These are phyloP conservation scores for Diorhabda elongata DNA, from an alignment of 1,140 invertebrate genomes.

Conservation along the genomic window DNA sequence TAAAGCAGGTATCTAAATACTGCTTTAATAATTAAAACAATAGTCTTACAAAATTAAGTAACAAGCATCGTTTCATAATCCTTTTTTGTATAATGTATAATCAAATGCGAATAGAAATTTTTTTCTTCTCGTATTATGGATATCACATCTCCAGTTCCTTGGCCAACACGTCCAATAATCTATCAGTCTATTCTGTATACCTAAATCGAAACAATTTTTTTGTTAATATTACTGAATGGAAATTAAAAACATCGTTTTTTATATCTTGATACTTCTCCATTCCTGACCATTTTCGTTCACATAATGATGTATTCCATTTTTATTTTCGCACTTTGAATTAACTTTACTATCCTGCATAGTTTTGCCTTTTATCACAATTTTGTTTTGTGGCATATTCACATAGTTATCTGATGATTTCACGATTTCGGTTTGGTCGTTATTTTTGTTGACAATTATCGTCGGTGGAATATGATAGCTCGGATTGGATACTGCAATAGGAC, in stretches of 20 bases:
- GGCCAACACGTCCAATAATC: too few relatives aligned
- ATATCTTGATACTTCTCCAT: slow-evolving; percentile 30
- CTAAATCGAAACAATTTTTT: too few relatives aligned
- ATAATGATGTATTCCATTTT: slow-evolving; percentile 21
- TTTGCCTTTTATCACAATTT: slow-evolving; percentile 49
- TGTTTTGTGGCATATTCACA: slow-evolving; percentile 58
- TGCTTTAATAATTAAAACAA: too few relatives aligned
- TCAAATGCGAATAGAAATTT: too few relatives aligned
- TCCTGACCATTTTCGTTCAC: slow-evolving; percentile 32
- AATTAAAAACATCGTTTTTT: background rate
- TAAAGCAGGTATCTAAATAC: too few relatives aligned
- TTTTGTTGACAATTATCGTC: slow-evolving; percentile 14
- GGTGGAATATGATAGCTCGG: slow-evolving; percentile 38
- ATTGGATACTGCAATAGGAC: slow-evolving; percentile 29
- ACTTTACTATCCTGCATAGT: slow-evolving; percentile 18
- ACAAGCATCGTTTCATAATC: too few relatives aligned
- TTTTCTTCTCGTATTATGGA: too few relatives aligned
- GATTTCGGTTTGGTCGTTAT: slow-evolving; percentile 46
- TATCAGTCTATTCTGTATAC: too few relatives aligned
- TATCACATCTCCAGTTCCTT: too few relatives aligned
- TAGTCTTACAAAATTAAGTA: too few relatives aligned
- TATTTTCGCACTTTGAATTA: slow-evolving; percentile 10
- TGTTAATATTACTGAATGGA: too few relatives aligned
- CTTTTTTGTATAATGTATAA: too few relatives aligned
- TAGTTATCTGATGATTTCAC: slow-evolving; percentile 55